Conservation (phyloP, 2,888 invertebrate species). For the Portevinia maculata region DNA sequence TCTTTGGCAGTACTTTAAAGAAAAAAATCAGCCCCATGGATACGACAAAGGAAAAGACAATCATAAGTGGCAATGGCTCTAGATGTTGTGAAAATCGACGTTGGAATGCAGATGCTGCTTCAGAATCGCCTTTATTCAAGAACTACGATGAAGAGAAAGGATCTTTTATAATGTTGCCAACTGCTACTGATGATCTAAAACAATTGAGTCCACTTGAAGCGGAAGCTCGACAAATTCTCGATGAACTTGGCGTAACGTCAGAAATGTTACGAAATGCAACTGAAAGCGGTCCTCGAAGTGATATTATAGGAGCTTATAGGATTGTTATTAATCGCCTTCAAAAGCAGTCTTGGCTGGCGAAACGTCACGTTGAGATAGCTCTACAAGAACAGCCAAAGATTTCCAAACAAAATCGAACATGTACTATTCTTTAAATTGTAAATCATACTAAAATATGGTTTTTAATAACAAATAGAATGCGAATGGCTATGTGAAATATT, state of each 20-base stretch:
- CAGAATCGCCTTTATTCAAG: constrained; percentile 80
- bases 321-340: constrained; percentile 86
- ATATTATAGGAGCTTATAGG: constrained; percentile 88
- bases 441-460: too few species aligned
- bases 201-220: constrained; percentile 83
- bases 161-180: constrained; percentile 83
- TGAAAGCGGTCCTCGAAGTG: constrained; percentile 85
- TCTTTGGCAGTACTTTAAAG: constrained; percentile 81
- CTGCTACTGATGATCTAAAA: constrained; percentile 80
- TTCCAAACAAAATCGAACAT: constrained; percentile 65
- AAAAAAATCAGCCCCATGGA: constrained; percentile 82
- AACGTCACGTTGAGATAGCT: constrained; percentile 81
- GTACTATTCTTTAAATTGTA: constrained; percentile 60
- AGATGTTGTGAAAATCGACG: constrained; percentile 75
- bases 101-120: constrained; percentile 79
- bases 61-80: constrained; percentile 76
- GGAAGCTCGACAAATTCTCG: constrained; percentile 84
- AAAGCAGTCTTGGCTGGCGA: constrained; percentile 82
- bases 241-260: constrained; percentile 85
- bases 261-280: constrained; percentile 85
- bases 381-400: constrained; percentile 80
- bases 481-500: constrained; percentile 36
- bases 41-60: constrained; percentile 79
- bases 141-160: constrained; percentile 83
- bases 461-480: too few species aligned